Evolutionary conservation across 2,113 vertebrate genomes (phyloP), one percentile per base, ranked within the genome.

Genomic region (Dascyllus trimaculatus): DNA sequence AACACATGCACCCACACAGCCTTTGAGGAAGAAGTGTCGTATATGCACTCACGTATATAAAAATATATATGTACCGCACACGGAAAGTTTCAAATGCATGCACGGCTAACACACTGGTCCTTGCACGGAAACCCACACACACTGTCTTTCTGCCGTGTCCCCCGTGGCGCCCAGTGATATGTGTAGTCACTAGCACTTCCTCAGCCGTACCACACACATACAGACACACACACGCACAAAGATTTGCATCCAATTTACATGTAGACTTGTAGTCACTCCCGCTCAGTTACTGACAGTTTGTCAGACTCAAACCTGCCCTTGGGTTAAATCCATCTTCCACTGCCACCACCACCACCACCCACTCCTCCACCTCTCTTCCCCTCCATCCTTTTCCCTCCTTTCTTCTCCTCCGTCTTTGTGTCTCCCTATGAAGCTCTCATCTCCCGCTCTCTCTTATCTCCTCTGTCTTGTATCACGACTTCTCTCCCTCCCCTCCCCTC

Each of bases 221-320:
- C 73, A 82, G 25, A 71, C 79, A 80, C 69, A 67, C 48, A 57
- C 22, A 79, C 62, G 60, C 51, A 74, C 59, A 78, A 56, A 85
- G 70, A 90, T 90, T 86, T 88, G 84, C 89, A 91, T 93, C 84
- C 81, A 66, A 88, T 92, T 90, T 89, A 81, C 88, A 90, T 90
- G 81, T 71, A 75, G 78, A 81, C 85, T 46, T 71, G 54, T 60
- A 64, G 59, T 75, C 87, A 66, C 81, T 74, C 73, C 75, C 68
- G 21, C 85, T 82, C 80, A 56, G 59, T 89, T 72, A 84, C 90
- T 88, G 91, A 87, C 90, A 91, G 88, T 82, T 80, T 87, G 88
- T 85, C 89, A 88, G 81, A 88, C 63, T 88, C 77, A 68, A 86
- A 88, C 72, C 77, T 80, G 85, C 88, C 90, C 88, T 71, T 62